phyloP scores from a whole-genome alignment of 2,888 invertebrate genomes.

The Tuta absoluta region DNA sequence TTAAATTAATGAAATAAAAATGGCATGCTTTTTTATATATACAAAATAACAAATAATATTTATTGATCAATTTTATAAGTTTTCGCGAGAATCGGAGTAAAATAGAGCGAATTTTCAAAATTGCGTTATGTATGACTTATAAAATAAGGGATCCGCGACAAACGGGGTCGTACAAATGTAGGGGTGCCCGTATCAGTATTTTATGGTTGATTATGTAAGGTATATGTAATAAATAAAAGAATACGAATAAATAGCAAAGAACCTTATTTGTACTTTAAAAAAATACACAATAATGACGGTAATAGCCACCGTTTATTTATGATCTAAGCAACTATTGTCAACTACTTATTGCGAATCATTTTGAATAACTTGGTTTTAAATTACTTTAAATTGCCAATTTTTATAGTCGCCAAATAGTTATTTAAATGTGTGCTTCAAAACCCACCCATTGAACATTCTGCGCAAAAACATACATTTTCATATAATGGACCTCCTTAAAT shows the following conservation, averaged over 20 bases:
- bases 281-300: not conserved
- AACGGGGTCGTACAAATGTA: no score
- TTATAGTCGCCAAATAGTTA: not conserved
- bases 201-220: no score
- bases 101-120: no score
- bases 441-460: not conserved
- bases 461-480: not conserved
- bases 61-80: no score
- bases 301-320: not conserved
- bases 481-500: not conserved
- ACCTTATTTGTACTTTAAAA: not conserved
- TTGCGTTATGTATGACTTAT: no score
- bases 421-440: not conserved
- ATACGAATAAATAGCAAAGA: not conserved
- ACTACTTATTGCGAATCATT: not conserved
- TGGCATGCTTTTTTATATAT: no score
- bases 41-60: no score
- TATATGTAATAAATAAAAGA: no score
- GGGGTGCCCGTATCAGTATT: no score
- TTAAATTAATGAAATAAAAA: no score
- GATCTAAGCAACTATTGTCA: not conserved
- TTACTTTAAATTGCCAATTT: not conserved
- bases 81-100: no score
- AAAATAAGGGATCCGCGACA: no score
- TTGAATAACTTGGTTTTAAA: not conserved